These are phyloP conservation scores for Cheilosia vernalis DNA, from an alignment of 2,888 invertebrate genomes.

Conservation along the genomic window DNA sequence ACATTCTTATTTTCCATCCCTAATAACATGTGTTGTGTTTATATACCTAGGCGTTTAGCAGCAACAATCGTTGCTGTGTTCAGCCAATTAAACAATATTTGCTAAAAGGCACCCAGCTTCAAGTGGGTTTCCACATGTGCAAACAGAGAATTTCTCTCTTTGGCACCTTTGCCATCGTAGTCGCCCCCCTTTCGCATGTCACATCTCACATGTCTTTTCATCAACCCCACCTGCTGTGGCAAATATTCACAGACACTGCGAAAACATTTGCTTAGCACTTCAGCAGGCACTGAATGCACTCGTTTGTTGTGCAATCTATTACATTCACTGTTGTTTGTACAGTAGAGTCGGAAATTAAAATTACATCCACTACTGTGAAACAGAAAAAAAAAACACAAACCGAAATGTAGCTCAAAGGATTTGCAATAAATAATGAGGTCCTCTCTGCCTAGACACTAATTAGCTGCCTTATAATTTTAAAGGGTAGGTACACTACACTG, in stretches of 20 bases:
- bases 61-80: slow-evolving; percentile 59
- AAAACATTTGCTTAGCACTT: slow-evolving; percentile 70
- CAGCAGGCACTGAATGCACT: slow-evolving; percentile 43
- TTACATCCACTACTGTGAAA: slow-evolving; percentile 41
- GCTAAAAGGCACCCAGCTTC: slow-evolving; percentile 58
- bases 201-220: slow-evolving; percentile 35
- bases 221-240: neutral
- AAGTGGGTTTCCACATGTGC: slow-evolving; percentile 46
- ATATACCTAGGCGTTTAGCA: slow-evolving; percentile 33
- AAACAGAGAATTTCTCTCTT: slow-evolving; percentile 42
- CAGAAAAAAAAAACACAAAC: neutral
- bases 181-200: slow-evolving; percentile 1
- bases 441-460: slow-evolving; percentile 64
- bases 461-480: slow-evolving; percentile 44
- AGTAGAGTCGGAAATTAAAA: slow-evolving; percentile 61
- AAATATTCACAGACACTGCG: slow-evolving; percentile 62
- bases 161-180: slow-evolving; percentile 55
- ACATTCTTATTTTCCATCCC: slow-evolving; percentile 13
- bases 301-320: slow-evolving; percentile 61
- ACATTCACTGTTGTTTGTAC: slow-evolving; percentile 49
- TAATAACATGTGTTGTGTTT: slow-evolving; percentile 28
- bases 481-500: neutral
- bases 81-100: slow-evolving; percentile 74
- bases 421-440: slow-evolving; percentile 60
- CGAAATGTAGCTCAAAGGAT: slow-evolving; percentile 17